Percentiles rank a stretch among this genome's conserved stretches.
Evolutionary conservation across 2,113 vertebrate genomes (phyloP).

Genomic region (Okapia johnstoni): DNA sequence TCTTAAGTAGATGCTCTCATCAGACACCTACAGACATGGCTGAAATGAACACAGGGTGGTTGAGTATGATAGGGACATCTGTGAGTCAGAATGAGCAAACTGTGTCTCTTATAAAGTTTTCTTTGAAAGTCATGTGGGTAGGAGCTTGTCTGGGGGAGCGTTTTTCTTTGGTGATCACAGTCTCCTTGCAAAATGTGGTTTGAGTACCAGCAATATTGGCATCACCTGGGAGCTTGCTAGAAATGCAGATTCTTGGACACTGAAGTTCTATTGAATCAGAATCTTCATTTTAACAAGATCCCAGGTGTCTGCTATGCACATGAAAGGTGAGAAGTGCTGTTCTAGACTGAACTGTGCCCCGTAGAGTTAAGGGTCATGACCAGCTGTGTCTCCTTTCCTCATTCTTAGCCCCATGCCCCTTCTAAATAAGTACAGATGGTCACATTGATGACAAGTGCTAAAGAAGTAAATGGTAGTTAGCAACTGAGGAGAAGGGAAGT

Average conservation of each 20-base stretch:
- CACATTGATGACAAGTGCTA: not conserved
- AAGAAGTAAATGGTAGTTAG: not conserved
- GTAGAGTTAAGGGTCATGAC: not conserved
- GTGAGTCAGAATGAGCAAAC: slow-evolving; percentile 12
- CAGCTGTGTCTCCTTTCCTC: not conserved
- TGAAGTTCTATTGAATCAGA: not conserved
- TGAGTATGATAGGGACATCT: slow-evolving; percentile 13
- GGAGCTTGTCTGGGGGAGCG: not conserved
- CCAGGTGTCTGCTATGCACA: not conserved
- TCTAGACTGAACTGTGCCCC: not conserved
- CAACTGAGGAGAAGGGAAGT: not conserved
- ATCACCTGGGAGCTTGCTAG: not conserved
- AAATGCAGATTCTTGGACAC: not conserved
- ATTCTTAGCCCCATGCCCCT: not conserved
- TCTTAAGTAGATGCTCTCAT: slow-evolving; percentile 14
- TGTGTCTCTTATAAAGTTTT: not conserved
- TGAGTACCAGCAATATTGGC: not conserved
- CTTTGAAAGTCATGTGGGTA: not conserved
- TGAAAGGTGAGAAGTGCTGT: not conserved
- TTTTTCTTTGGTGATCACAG: not conserved
- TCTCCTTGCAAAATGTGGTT: not conserved
- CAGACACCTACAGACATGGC: slow-evolving; percentile 10
- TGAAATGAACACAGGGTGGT: not conserved
- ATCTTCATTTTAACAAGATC: slow-evolving; percentile 16
- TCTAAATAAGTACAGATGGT: not conserved